A percentile compares a stretch with the other conserved stretches of the same genome.
phyloP scores from a whole-genome alignment of 2,888 invertebrate species.

The Agapostemon virescens region DNA sequence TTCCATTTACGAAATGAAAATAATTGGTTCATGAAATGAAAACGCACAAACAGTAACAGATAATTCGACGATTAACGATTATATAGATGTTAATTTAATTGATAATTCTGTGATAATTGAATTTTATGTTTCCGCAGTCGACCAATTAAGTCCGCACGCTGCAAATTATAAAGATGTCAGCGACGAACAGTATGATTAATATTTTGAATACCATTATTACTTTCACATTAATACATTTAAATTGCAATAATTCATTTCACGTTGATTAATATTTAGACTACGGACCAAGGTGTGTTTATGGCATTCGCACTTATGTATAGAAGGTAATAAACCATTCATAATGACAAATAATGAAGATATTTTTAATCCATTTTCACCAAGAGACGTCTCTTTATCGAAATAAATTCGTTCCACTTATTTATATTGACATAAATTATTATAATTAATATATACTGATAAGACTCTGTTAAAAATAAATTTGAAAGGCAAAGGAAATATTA shows the following conservation, averaged over 20 bases:
- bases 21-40: no score
- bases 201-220: background rate
- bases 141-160: background rate
- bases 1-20: no score
- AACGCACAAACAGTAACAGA: no score
- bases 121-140: background rate
- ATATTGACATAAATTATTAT: background rate
- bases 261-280: background rate
- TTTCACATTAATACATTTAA: background rate
- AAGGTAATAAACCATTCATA: background rate
- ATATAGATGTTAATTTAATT: no score
- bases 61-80: no score
- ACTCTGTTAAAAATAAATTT: no score
- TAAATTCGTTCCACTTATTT: background rate
- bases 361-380: background rate
- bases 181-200: background rate
- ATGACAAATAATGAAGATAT: background rate
- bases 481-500: no score
- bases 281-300: background rate
- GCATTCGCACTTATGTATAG: background rate
- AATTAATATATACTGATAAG: background rate
- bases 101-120: background rate
- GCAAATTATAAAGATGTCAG: background rate
- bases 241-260: background rate
- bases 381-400: background rate